These are phyloP conservation scores for Hoplias malabaricus DNA, from an alignment of 2,113 vertebrate species.

Conservation along the genomic window DNA sequence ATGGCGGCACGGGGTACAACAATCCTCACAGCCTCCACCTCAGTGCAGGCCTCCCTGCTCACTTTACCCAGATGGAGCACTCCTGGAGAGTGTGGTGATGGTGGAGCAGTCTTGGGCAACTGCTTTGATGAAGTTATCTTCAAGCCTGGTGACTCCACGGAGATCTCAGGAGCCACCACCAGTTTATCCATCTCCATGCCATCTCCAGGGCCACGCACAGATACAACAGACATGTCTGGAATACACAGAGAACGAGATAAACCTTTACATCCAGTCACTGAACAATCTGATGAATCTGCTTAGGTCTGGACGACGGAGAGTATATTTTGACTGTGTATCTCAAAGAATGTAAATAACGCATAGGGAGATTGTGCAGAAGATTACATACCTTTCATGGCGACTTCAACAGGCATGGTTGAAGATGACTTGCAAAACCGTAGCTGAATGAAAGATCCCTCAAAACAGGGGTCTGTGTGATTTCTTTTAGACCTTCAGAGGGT, in stretches of 20 bases:
- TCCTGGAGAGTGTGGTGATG: conserved; percentile 72
- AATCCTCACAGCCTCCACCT: conserved; percentile 89
- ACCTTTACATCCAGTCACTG: not conserved
- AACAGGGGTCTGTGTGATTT: not conserved
- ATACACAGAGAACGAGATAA: not conserved
- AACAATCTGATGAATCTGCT: not conserved
- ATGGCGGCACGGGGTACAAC: conserved; percentile 90
- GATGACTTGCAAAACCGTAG: not conserved
- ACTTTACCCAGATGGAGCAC: conserved; percentile 90
- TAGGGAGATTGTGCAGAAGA: not conserved
- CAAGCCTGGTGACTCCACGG: conserved; percentile 53
- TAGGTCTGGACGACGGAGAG: not conserved
- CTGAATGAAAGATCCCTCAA: not conserved
- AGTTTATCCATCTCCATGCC: conserved; percentile 94
- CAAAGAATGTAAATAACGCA: not conserved
- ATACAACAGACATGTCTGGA: conserved; percentile 57
- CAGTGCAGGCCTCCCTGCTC: conserved; percentile 79
- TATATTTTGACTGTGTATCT: not conserved
- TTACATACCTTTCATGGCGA: conserved; percentile 64
- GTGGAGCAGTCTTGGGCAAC: conserved; percentile 60
- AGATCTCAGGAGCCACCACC: conserved; percentile 66
- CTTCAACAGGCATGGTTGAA: conserved; percentile 61
- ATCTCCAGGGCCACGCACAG: conserved; percentile 88
- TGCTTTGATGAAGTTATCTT: conserved; percentile 63
- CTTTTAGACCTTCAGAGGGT: not conserved